A percentile compares a stretch with the other conserved stretches of the same genome.
Conservation (phyloP, 1,140 invertebrate genomes). For the Apis florea region DNA sequence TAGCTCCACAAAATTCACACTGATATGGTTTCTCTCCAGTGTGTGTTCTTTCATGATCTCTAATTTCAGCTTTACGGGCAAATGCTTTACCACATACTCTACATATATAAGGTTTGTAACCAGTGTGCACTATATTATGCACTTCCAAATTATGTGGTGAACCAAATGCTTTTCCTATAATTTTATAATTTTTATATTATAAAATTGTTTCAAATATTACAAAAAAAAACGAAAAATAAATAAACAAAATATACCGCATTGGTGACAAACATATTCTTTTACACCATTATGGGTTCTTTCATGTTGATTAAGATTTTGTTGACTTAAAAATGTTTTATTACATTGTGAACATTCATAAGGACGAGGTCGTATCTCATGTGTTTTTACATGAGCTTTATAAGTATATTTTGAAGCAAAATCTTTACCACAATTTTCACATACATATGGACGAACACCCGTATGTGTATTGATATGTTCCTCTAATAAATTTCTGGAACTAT, state of each 20-base stretch:
- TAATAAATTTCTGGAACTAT: constrained; percentile 84
- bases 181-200: constrained; percentile 1
- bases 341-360: constrained; percentile 86
- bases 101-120: constrained; percentile 87
- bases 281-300: constrained; percentile 86
- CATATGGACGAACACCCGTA: constrained; percentile 85
- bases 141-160: constrained; percentile 88
- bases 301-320: constrained; percentile 88
- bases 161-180: constrained; percentile 86
- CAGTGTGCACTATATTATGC: constrained; percentile 87
- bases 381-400: constrained; percentile 88
- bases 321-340: constrained; percentile 87
- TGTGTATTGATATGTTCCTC: constrained; percentile 88
- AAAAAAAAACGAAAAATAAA: neutral
- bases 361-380: constrained; percentile 85
- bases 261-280: constrained; percentile 86
- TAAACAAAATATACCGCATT: constrained; percentile 81
- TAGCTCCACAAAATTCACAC: constrained; percentile 89
- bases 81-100: constrained; percentile 87
- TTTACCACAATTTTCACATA: constrained; percentile 85
- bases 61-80: constrained; percentile 87
- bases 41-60: constrained; percentile 90
- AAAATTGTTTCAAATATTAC: neutral
- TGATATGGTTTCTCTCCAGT: constrained; percentile 93
- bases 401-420: constrained; percentile 90